phyloP scores from a whole-genome alignment of 2,888 invertebrate species.

The Zele albiditarsus region DNA sequence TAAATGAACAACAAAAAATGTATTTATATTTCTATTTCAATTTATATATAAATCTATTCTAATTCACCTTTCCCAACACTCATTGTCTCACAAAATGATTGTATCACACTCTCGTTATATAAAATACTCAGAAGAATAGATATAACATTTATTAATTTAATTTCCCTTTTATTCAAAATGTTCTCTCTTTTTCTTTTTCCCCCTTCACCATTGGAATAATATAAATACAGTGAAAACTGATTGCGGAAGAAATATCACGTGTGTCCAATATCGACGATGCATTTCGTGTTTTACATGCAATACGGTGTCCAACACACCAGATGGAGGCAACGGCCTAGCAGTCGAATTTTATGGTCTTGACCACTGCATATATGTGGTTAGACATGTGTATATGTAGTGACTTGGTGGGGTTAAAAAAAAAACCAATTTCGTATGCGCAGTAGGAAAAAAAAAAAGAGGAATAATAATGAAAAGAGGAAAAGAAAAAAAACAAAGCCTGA shows the following conservation, averaged over 20 bases:
- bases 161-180: too few species aligned
- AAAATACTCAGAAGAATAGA: too few species aligned
- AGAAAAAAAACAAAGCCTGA: background rate
- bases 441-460: background rate
- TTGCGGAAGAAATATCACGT: background rate
- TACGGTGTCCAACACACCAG: conserved; percentile 68
- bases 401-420: conserved; percentile 49
- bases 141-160: too few species aligned
- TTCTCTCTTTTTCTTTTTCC: too few species aligned
- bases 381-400: conserved; percentile 27
- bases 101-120: too few species aligned
- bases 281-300: conserved; percentile 73
- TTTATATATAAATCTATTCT: too few species aligned
- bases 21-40: too few species aligned
- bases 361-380: conserved; percentile 51
- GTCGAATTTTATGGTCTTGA: conserved; percentile 71
- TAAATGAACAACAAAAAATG: too few species aligned
- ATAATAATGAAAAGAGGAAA: background rate
- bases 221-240: too few species aligned
- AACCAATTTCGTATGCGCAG: conserved; percentile 17
- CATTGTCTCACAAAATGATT: too few species aligned
- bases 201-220: too few species aligned
- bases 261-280: conserved; percentile 63
- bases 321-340: conserved; percentile 71
- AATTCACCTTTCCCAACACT: too few species aligned